Conservation (phyloP, 2,113 vertebrate species). For the Dicaeum eximium region DNA sequence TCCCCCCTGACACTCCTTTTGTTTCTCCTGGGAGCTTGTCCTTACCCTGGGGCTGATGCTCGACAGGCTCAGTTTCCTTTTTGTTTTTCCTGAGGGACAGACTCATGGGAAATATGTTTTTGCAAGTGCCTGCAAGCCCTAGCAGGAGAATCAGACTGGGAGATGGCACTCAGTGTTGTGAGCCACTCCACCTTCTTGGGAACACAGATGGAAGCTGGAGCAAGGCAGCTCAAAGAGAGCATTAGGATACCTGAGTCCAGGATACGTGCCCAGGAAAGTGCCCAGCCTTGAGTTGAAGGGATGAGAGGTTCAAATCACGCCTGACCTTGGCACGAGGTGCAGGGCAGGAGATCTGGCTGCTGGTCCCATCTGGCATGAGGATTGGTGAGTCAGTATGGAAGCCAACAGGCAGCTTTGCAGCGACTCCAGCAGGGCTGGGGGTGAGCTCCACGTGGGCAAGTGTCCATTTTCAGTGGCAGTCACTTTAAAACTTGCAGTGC, state of each 20-base stretch:
- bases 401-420: neutral
- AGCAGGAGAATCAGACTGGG: neutral
- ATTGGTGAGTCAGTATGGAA: neutral
- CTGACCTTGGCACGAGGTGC: neutral
- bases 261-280: neutral
- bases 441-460: neutral
- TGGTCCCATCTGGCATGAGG: neutral
- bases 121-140: neutral
- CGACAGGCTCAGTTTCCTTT: neutral
- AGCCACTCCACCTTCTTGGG: neutral
- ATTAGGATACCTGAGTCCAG: neutral
- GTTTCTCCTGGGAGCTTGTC: neutral
- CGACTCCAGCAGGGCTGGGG: neutral
- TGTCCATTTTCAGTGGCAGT: neutral
- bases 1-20: rapidly evolving
- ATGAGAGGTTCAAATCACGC: neutral
- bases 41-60: neutral
- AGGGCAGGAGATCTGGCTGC: neutral
- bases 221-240: neutral
- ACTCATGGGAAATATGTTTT: neutral
- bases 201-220: neutral
- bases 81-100: neutral
- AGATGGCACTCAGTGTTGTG: neutral
- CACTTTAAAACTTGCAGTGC: neutral
- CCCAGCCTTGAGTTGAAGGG: neutral